Conservation (phyloP, 1,140 invertebrate species). For the Cylas formicarius region DNA sequence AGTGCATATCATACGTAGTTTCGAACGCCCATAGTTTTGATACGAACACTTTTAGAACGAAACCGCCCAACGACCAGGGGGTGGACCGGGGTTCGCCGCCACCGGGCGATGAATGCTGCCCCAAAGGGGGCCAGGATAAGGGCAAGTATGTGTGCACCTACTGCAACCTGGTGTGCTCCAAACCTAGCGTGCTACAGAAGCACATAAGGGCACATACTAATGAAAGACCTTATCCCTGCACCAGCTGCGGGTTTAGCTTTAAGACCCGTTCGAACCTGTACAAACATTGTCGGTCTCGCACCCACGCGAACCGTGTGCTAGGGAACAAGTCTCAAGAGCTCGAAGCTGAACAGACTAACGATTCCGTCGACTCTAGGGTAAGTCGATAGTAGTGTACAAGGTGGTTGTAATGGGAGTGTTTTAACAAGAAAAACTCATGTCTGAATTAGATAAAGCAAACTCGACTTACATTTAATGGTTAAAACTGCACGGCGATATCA, state of each 20-base stretch:
- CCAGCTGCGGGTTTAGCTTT: conserved; percentile 83
- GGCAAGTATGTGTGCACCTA: conserved; percentile 76
- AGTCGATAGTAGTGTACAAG: too few species aligned
- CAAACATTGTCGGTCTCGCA: conserved; percentile 76
- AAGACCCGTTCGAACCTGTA: conserved; percentile 92
- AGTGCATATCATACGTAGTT: conserved; percentile 38
- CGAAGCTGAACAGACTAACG: too few species aligned
- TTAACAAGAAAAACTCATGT: too few species aligned
- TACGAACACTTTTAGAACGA: conserved; percentile 21
- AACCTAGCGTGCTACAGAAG: conserved; percentile 90
- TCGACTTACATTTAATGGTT: too few species aligned
- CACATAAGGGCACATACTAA: conserved; percentile 90
- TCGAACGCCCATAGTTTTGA: conserved; percentile 33
- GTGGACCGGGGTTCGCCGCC: not conserved
- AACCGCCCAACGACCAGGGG: conserved; percentile 21
- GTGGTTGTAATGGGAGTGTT: too few species aligned
- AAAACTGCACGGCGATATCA: too few species aligned
- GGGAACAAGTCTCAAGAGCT: conserved; percentile 42
- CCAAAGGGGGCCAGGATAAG: conserved; percentile 23
- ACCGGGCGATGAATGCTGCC: conserved; percentile 12
- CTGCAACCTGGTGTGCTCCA: conserved; percentile 81
- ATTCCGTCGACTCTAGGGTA: too few species aligned
- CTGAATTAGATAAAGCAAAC: too few species aligned
- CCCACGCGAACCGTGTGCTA: conserved; percentile 58
- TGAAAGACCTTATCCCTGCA: conserved; percentile 84